phyloP scores from a whole-genome alignment of 2,113 vertebrate genomes.

The Melanerpes aurifrons region DNA sequence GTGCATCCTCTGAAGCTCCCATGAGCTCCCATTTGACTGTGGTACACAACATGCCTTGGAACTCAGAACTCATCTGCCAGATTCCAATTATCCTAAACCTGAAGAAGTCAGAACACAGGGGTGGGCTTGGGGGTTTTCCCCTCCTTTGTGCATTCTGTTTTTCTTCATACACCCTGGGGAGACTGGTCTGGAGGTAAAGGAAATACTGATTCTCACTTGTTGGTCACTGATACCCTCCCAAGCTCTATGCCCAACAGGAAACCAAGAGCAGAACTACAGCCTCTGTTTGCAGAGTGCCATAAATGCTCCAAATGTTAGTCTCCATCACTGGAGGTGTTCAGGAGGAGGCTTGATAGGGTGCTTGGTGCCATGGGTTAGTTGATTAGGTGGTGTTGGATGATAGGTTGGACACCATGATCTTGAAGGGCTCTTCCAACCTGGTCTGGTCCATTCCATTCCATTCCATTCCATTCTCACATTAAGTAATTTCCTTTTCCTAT shows the following conservation, averaged over 20 bases:
- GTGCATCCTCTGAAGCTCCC: not conserved
- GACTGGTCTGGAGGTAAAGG: not conserved
- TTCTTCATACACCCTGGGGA: not conserved
- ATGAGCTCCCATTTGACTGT: not conserved
- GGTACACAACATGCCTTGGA: slow-evolving; percentile 5
- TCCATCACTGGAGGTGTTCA: too few relatives aligned
- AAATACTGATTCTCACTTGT: not conserved
- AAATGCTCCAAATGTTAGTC: not conserved
- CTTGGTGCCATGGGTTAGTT: too few relatives aligned
- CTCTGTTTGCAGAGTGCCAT: not conserved
- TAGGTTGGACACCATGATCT: too few relatives aligned
- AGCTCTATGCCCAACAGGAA: not conserved
- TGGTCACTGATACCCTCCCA: not conserved
- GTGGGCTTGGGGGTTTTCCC: not conserved
- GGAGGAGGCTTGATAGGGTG: too few relatives aligned
- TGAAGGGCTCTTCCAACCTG: too few relatives aligned
- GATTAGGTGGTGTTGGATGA: too few relatives aligned
- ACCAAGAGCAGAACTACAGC: not conserved
- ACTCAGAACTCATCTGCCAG: not conserved
- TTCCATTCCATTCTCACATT: not conserved
- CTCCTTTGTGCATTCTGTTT: not conserved
- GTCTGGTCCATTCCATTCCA: too few relatives aligned
- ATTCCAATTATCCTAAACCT: not conserved
- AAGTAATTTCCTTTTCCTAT: not conserved
- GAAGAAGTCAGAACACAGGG: not conserved